Evolutionary conservation across 2,888 invertebrate species (phyloP).

Genomic region (Pristionchus fissidentatus): DNA sequence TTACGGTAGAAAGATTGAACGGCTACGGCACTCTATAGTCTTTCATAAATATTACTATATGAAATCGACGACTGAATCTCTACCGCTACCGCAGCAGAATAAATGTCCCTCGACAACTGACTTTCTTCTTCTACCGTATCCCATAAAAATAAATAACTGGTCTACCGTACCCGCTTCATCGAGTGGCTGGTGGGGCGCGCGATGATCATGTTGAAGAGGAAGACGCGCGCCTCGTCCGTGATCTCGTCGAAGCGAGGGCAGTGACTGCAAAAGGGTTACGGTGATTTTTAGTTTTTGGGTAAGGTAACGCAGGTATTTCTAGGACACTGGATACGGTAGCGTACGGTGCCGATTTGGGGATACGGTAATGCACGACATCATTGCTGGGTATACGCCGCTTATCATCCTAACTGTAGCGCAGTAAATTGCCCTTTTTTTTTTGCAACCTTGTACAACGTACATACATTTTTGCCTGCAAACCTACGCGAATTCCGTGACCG

Average conservation of each 20-base stretch:
- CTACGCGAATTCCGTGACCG: no score
- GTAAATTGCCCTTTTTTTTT: no score
- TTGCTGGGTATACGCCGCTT: no score
- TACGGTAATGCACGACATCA: not conserved
- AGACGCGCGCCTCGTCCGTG: slow-evolving; percentile 43
- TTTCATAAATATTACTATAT: no score
- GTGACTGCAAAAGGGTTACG: slow-evolving; percentile 21
- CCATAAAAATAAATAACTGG: not conserved
- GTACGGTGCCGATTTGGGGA: not conserved
- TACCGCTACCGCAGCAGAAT: not conserved
- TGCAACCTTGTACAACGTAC: no score
- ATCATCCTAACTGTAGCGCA: no score
- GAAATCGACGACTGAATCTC: not conserved
- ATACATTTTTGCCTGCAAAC: no score
- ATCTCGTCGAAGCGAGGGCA: slow-evolving; percentile 45
- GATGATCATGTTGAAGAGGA: slow-evolving; percentile 48
- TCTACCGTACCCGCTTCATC: slow-evolving; percentile 41
- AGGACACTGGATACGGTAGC: no score
- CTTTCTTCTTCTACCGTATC: not conserved
- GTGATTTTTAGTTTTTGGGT: no score
- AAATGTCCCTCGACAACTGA: not conserved
- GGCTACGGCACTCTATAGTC: no score
- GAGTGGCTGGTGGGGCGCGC: slow-evolving; percentile 4
- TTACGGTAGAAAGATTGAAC: no score
- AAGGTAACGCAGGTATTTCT: no score